Conservation (phyloP, 2,113 vertebrate genomes). For the Melanostigma gelatinosum region DNA sequence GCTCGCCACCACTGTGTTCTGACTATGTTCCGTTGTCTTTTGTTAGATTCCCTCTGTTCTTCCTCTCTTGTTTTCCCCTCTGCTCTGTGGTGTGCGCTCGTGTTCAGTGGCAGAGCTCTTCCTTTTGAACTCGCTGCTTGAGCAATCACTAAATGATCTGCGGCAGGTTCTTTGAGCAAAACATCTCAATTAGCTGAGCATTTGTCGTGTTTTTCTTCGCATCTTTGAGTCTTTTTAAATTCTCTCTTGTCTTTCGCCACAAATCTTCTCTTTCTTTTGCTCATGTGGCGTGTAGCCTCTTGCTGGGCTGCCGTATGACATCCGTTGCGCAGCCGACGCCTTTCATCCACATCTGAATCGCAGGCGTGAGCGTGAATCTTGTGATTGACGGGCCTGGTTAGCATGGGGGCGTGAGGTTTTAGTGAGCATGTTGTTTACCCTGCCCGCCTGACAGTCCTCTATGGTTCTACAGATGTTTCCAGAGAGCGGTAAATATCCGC, state of each 20-base stretch:
- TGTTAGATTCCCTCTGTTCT: constrained; percentile 69
- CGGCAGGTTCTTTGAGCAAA: constrained; percentile 50
- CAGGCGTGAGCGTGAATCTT: constrained; percentile 49
- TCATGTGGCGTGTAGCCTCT: constrained; percentile 2
- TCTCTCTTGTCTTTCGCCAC: constrained; percentile 19
- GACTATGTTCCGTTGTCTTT: constrained; percentile 73
- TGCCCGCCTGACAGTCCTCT: constrained; percentile 56
- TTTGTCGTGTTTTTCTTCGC: constrained; percentile 42
- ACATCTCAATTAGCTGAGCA: constrained; percentile 62
- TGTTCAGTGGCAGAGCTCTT: constrained; percentile 42
- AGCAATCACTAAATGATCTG: constrained; percentile 44
- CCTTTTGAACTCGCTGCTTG: constrained; percentile 47
- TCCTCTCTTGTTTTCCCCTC: constrained; percentile 48
- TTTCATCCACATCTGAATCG: constrained; percentile 57
- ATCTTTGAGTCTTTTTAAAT: constrained; percentile 24
- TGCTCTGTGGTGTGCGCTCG: constrained; percentile 12
- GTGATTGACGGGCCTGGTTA: constrained; percentile 64
- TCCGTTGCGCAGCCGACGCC: constrained; percentile 6
- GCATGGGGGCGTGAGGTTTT: constrained; percentile 53
- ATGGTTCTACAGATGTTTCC: constrained; percentile 67
- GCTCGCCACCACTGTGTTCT: constrained; percentile 69
- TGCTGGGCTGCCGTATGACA: constrained; percentile 1
- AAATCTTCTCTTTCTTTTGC: neutral
- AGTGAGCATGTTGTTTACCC: constrained; percentile 71
- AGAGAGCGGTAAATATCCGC: constrained; percentile 66